Conservation (phyloP, 2,888 invertebrate genomes). For the Theretra japonica region DNA sequence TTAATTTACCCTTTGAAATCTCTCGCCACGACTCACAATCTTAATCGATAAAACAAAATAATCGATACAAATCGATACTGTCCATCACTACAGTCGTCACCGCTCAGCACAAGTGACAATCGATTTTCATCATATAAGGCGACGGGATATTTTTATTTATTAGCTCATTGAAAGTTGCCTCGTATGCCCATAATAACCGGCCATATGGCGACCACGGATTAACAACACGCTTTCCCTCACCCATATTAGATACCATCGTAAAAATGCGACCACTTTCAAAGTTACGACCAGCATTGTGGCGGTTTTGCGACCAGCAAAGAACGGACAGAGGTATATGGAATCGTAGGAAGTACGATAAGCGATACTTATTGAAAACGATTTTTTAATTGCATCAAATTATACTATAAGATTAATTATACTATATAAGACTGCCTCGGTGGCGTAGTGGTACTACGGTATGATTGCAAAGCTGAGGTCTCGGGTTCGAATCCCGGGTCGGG, state of each 20-base stretch:
- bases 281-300: not conserved
- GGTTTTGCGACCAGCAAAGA: no score
- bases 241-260: constrained; percentile 1
- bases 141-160: constrained; percentile 50
- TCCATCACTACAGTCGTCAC: no score
- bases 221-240: constrained; percentile 4
- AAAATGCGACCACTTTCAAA: constrained; percentile 6
- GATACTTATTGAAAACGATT: no score
- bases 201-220: constrained; percentile 19
- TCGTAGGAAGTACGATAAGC: no score
- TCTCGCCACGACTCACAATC: not conserved
- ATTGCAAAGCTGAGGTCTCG: no score
- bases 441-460: no score
- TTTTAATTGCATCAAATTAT: no score
- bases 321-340: no score
- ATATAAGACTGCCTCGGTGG: no score
- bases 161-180: constrained; percentile 51
- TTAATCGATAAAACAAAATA: not conserved
- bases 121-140: constrained; percentile 38
- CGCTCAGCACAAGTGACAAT: constrained; percentile 38
- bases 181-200: constrained; percentile 27
- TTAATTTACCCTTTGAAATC: not conserved
- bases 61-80: not conserved
- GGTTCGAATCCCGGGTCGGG: no score
- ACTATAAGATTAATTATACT: no score